Base-by-base conservation (phyloP, 2,888 invertebrate species). In the Mimumesa dahlbomi region DNA sequence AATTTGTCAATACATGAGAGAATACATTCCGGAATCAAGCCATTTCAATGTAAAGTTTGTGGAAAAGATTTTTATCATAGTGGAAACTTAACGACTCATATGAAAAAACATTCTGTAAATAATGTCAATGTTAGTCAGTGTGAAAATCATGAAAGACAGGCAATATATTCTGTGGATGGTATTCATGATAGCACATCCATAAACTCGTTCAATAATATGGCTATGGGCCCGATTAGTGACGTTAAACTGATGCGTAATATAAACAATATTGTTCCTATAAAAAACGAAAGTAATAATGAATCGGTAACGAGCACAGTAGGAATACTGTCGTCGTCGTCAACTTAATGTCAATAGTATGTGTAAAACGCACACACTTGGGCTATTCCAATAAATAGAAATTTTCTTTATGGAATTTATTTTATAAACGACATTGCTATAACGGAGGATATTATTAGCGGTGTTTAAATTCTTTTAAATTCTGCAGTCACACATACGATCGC, bases 11-110 rank as follows among this genome's bases (percentile, higher is more conserved):
- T 89, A 61, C 89, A 89, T 52, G 88, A 88, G 67, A 85, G 89
- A 72, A 89, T 89, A 83, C 89, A 89, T 80, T 89, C 89, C 42
- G 89, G 89, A 2, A 83, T 89, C 36, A 89, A 89, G 49, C 89
- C 89, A n/a, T 89, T 89, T 77, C 89, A 89, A 69, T 89, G 89
- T 75, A 89, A 88, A 75, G 74, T 88, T 58, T 89, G 89, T 69
- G 87, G 87, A 13, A 89, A 89, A 61, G 88, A 88, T 63, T 89
- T 89, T 75, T 89, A 89, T 76, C 89, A 89, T 68, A 89, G 89
- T 54, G 89, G 89, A 9, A 89, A 89, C 75, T 75, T 89, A 25
- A 88, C 89, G 6, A 89, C 89, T 5, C 89, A 89, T 61, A 89
- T 89, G 89, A 89, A 89, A 62, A 89, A 88, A 64, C 89, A 89